Percentiles rank a stretch among this genome's conserved stretches.
These are phyloP conservation scores for Pycnonotus jocosus DNA, from an alignment of 2,113 vertebrate genomes.

Conservation along the genomic window DNA sequence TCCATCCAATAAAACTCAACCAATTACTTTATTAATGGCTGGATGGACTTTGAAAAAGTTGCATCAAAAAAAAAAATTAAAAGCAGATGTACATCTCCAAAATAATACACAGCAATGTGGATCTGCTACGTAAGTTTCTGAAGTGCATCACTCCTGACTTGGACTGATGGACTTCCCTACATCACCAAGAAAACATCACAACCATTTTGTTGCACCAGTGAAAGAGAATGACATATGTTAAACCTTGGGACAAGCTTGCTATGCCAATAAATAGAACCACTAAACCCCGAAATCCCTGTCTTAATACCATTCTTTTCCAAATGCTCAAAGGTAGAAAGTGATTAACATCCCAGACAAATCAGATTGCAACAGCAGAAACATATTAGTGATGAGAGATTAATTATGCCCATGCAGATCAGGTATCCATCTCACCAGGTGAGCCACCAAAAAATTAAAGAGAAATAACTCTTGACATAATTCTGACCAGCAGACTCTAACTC, in stretches of 20 bases:
- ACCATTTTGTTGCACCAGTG: neutral
- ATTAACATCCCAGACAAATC: neutral
- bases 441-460: neutral
- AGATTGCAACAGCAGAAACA: neutral
- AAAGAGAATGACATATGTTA: neutral
- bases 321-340: neutral
- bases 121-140: rapidly evolving
- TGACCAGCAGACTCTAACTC: neutral
- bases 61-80: neutral
- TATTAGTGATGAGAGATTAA: neutral
- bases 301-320: conserved; percentile 7
- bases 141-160: neutral
- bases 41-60: neutral
- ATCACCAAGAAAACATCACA: neutral
- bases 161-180: neutral
- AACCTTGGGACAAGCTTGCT: neutral
- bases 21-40: neutral
- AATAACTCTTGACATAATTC: neutral
- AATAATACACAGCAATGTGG: neutral
- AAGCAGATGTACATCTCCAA: neutral
- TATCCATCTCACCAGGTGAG: neutral
- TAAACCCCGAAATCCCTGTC: neutral
- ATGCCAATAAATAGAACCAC: neutral
- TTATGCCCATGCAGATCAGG: neutral
- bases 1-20: neutral